These are phyloP conservation scores for Thamnaconus septentrionalis DNA, from an alignment of 2,113 vertebrate genomes.

Conservation along the genomic window DNA sequence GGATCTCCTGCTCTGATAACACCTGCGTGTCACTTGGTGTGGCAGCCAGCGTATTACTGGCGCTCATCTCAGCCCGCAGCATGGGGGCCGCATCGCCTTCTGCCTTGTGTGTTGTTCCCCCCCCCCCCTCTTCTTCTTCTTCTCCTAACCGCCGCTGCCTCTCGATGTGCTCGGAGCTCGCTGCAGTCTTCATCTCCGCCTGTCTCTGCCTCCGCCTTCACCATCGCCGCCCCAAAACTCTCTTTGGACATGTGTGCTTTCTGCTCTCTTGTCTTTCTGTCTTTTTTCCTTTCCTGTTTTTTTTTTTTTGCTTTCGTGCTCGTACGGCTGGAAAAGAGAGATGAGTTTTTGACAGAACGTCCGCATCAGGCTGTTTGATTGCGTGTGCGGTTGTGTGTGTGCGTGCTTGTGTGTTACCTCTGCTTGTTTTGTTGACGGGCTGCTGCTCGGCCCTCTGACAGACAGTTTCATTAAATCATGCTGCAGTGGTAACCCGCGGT, in stretches of 20 bases:
- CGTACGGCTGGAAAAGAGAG: not conserved
- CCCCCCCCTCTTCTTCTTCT: too few species aligned
- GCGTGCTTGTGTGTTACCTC: conserved; percentile 25
- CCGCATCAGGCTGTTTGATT: conserved; percentile 1
- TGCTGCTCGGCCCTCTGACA: conserved; percentile 68
- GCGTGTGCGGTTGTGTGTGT: conserved; percentile 3
- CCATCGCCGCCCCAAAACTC: conserved; percentile 10
- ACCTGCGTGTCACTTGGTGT: conserved; percentile 63
- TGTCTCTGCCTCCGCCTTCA: conserved; percentile 37
- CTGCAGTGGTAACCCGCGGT: conserved; percentile 64
- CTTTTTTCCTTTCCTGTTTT: not conserved
- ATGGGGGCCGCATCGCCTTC: too few species aligned
- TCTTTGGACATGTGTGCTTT: conserved; percentile 48
- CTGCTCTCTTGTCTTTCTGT: conserved; percentile 1
- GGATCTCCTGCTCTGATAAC: conserved; percentile 51
- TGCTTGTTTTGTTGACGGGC: conserved; percentile 58
- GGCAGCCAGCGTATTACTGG: conserved; percentile 43
- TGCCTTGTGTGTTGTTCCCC: too few species aligned
- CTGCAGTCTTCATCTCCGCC: conserved; percentile 31
- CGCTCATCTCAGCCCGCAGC: conserved; percentile 46
- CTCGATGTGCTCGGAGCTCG: conserved; percentile 21
- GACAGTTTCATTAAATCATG: conserved; percentile 77
- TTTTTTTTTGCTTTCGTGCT: not conserved
- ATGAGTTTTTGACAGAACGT: conserved; percentile 39
- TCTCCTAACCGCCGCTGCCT: conserved; percentile 21